Base-by-base conservation (phyloP, 2,113 vertebrate genomes). In the Xiphophorus couchianus region DNA sequence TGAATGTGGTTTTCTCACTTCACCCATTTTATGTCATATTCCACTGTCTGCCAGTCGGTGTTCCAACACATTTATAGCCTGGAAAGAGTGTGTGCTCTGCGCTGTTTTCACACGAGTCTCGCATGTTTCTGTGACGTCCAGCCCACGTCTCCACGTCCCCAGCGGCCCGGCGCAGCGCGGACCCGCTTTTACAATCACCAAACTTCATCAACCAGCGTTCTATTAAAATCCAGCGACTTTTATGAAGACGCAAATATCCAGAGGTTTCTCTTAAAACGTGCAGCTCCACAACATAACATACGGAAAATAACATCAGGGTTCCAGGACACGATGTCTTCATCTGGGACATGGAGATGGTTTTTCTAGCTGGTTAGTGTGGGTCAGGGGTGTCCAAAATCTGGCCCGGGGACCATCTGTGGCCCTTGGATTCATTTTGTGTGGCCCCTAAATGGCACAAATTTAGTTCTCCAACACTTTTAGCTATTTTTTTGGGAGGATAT, bases 31-130 rank as follows among this genome's bases (percentile, higher is more conserved):
- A 58, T 58, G 51, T 58, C 51, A 74, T 74, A 62, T 76, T 82
- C 69, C 76, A 82, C 66, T 71, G 74, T 84, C 71, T 84, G 79
- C 27, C 39, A 79, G 73, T 19, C 72, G 79, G 70, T 64, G 15
- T 35, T 71, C 76, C 27, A 82, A 42, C 67, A 81, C 74, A 80
- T 85, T 82, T 85, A 87, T 62, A 77, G 83, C 28, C 66, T 66
- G 51, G 14, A 71, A 31, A 25, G 64, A 68, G 66, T 64, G 60
- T 28, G 42, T 65, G 4, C 33, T 69, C 12, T 15, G 5, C 5
- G 1, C 19, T 17, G 48, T 51, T 51, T 51, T 54, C 48, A 25
- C 48, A 25, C 15, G 14, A 51, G 4, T 19, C 17, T 0, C 8
- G 25, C 51, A 8, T 25, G 51, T 10, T 22, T 10, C 51, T 58